Evolutionary conservation across 2,888 invertebrate species (phyloP).

Genomic region (Yponomeuta cagnagella): DNA sequence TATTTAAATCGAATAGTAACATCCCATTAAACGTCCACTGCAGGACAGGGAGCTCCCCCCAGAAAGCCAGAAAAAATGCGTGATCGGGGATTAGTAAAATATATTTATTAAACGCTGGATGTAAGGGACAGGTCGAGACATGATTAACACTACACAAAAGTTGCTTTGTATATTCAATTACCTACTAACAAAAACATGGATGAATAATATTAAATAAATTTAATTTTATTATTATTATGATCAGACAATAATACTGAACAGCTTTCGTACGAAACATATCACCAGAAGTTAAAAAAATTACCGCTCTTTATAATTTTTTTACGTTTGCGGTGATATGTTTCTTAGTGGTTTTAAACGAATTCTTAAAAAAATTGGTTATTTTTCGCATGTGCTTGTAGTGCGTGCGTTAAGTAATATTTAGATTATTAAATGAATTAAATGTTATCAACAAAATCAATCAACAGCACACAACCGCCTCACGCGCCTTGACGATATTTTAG

Average conservation of each 20-base stretch:
- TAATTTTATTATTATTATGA: background rate
- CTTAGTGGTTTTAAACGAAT: slow-evolving; percentile 10
- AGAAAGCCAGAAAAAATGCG: slow-evolving; percentile 8
- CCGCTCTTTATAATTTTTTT: background rate
- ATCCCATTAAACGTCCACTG: slow-evolving; percentile 6
- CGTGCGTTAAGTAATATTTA: too few species aligned
- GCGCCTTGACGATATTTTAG: slow-evolving; percentile 9
- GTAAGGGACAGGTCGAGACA: background rate
- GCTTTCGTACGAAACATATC: too few species aligned
- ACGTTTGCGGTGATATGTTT: slow-evolving; percentile 6
- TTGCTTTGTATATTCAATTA: slow-evolving; percentile 3
- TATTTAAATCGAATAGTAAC: background rate
- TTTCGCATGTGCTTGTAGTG: background rate
- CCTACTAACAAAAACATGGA: background rate
- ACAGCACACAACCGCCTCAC: too few species aligned
- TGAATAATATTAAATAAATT: slow-evolving; percentile 1
- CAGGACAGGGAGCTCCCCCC: background rate
- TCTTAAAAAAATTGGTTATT: slow-evolving; percentile 12
- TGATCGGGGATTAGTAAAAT: background rate
- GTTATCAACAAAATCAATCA: too few species aligned
- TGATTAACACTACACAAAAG: slow-evolving; percentile 2
- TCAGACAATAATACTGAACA: slow-evolving; percentile 4
- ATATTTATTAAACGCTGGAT: too few species aligned
- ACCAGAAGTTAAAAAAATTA: too few species aligned
- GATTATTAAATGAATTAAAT: too few species aligned